Percentiles rank a stretch among this genome's conserved stretches.
These are phyloP conservation scores for Anarhynchus alexandrinus DNA, from an alignment of 2,113 vertebrate species.

Conservation along the genomic window DNA sequence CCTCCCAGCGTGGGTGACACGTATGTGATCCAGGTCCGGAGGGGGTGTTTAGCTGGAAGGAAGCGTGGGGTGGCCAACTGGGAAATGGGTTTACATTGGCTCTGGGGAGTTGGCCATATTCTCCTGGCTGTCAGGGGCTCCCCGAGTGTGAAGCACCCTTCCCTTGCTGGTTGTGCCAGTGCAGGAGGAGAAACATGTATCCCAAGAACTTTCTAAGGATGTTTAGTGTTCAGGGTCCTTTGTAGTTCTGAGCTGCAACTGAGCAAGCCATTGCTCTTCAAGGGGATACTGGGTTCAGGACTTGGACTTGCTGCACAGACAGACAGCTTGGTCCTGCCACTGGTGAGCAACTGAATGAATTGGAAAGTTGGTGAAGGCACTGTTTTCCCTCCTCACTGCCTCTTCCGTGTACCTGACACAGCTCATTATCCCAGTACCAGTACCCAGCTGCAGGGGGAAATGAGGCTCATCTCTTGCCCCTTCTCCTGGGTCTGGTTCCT, in stretches of 20 bases:
- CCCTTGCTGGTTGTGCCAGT: not conserved
- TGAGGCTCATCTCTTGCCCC: not conserved
- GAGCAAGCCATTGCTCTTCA: not conserved
- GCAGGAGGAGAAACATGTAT: not conserved
- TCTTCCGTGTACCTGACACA: not conserved
- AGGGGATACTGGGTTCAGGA: not conserved
- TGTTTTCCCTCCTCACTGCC: not conserved
- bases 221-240: not conserved
- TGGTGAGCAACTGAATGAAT: not conserved
- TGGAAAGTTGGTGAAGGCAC: not conserved
- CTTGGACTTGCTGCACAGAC: not conserved
- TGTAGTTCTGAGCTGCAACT: not conserved
- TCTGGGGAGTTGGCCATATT: not conserved
- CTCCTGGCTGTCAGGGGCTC: not conserved
- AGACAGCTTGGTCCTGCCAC: not conserved
- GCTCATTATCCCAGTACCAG: fast-evolving
- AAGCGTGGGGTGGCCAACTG: not conserved
- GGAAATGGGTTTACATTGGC: fast-evolving
- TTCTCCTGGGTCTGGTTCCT: not conserved
- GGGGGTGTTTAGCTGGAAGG: not conserved
- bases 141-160: not conserved
- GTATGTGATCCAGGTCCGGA: not conserved
- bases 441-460: not conserved
- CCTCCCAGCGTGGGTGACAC: not conserved
- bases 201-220: not conserved